Conservation (phyloP, 2,888 invertebrate species). For the Diaphora mendica region DNA sequence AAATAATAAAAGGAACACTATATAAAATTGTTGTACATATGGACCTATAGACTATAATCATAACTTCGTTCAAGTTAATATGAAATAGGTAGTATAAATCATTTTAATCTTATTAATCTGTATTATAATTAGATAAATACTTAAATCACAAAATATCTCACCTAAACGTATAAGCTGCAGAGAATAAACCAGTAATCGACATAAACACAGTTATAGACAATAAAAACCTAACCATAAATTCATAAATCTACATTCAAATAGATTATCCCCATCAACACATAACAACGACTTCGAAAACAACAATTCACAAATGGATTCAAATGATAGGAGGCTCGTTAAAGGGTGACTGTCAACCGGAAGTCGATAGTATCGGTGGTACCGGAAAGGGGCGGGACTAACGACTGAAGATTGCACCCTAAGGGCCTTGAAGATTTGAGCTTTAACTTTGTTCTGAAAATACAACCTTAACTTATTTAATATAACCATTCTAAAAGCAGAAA, state of each 20-base stretch:
- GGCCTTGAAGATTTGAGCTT: slow-evolving; percentile 48
- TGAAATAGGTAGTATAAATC: no score
- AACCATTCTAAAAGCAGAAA: no score
- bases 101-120: no score
- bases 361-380: slow-evolving; percentile 60
- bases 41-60: no score
- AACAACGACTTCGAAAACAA: slow-evolving; percentile 36
- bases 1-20: no score
- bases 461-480: not conserved
- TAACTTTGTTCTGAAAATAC: slow-evolving; percentile 29
- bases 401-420: slow-evolving; percentile 64
- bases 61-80: no score
- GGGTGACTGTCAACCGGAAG: slow-evolving; percentile 61
- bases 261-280: slow-evolving; percentile 14
- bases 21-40: no score
- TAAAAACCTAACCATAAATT: not conserved
- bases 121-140: no score
- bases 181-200: not conserved
- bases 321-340: slow-evolving; percentile 67
- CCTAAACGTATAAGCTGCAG: no score
- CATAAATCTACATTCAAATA: not conserved
- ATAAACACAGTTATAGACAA: not conserved
- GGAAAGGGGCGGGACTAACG: slow-evolving; percentile 68
- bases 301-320: slow-evolving; percentile 63
- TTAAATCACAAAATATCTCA: no score